phyloP scores from a whole-genome alignment of 2,113 vertebrate genomes.

The Notothenia rossii region DNA sequence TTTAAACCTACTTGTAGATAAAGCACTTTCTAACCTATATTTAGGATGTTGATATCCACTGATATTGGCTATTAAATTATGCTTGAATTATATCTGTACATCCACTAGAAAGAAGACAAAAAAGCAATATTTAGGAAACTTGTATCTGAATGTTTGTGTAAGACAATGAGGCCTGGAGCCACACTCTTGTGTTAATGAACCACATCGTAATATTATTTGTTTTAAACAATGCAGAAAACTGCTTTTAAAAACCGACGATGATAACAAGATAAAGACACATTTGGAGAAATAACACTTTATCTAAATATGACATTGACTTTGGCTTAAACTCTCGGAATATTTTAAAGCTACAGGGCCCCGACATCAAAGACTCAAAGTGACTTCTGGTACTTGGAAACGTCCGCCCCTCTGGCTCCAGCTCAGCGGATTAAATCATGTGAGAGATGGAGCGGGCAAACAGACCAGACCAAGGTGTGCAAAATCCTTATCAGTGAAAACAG shows the following conservation, averaged over 20 bases:
- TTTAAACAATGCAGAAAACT: not conserved
- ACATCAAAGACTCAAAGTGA: slow-evolving; percentile 44
- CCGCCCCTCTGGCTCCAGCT: slow-evolving; percentile 16
- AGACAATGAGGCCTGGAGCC: not conserved
- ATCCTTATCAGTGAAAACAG: not conserved
- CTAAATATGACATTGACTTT: not conserved
- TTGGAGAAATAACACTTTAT: not conserved
- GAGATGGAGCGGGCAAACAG: slow-evolving; percentile 9
- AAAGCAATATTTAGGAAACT: not conserved
- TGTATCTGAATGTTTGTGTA: not conserved
- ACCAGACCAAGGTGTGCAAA: slow-evolving; percentile 11
- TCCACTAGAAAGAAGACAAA: too few species aligned
- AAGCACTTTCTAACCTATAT: too few species aligned
- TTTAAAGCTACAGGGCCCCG: not conserved
- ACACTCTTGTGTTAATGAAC: not conserved
- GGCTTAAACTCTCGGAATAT: not conserved
- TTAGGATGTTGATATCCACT: too few species aligned
- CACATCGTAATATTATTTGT: not conserved
- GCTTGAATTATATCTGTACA: too few species aligned
- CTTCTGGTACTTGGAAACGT: not conserved
- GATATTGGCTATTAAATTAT: too few species aligned
- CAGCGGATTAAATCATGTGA: slow-evolving; percentile 52
- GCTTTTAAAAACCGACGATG: not conserved
- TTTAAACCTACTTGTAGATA: too few species aligned
- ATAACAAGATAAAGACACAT: not conserved